phyloP scores from a whole-genome alignment of 2,797 vertebrate genomes.

The Catostomus latipinnis region DNA sequence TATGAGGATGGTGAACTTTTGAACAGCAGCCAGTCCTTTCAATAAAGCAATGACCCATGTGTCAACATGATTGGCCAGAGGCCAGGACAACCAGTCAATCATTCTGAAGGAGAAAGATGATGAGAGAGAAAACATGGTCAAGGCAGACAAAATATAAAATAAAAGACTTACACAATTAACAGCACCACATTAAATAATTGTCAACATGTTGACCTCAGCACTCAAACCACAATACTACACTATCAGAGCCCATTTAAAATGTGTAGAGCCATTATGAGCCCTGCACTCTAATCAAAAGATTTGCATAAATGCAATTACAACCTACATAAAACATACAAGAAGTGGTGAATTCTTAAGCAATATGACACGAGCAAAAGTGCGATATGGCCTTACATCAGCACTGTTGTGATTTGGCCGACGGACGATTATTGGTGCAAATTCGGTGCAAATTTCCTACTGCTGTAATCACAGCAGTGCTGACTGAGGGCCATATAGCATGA shows the following conservation, averaged over 20 bases:
- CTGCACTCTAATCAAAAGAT: neutral
- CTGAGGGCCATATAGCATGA: no score
- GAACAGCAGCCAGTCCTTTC: conserved; percentile 94
- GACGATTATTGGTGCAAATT: no score
- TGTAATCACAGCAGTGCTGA: no score
- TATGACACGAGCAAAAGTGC: no score
- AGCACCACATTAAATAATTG: conserved; percentile 1
- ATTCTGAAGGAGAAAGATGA: conserved; percentile 77
- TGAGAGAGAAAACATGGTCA: conserved; percentile 12
- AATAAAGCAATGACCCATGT: conserved; percentile 96
- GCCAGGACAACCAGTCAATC: conserved; percentile 99
- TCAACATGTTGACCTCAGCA: conserved; percentile 31
- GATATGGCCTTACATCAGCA: no score
- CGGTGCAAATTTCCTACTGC: no score
- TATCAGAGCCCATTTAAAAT: conserved; percentile 13
- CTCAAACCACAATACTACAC: conserved; percentile 8
- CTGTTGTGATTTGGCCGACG: no score
- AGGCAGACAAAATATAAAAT: neutral
- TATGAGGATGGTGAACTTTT: conserved; percentile 99
- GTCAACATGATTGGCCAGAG: conserved; percentile 95
- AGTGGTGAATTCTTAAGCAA: no score
- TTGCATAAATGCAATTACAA: conserved; percentile 32
- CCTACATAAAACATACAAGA: neutral
- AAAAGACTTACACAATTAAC: conserved; percentile 25
- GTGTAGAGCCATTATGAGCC: neutral